A percentile compares a stretch with the other conserved stretches of the same genome.
These are phyloP conservation scores for Rotaria socialis DNA, from an alignment of 2,888 invertebrate species.

Conservation along the genomic window DNA sequence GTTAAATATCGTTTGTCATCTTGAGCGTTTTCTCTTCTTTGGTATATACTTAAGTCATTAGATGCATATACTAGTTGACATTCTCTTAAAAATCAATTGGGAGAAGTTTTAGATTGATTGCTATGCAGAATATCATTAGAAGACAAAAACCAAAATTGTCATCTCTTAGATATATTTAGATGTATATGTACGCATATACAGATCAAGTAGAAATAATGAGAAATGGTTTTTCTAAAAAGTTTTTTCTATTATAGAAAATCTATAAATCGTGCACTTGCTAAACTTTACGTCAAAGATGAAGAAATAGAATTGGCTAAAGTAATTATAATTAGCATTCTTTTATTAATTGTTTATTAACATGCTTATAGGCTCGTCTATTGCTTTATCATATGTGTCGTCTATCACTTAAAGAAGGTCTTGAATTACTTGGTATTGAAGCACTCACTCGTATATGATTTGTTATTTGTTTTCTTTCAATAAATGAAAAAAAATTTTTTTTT, in stretches of 20 bases:
- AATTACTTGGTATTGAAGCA: conserved; percentile 18
- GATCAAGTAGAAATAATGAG: background rate
- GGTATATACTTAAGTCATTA: no score
- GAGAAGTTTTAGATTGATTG: no score
- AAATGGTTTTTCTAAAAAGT: background rate
- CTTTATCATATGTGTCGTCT: conserved; percentile 11
- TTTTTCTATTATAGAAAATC: background rate
- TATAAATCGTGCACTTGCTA: conserved; percentile 12
- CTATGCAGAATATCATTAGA: no score
- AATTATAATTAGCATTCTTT: background rate
- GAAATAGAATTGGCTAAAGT: conserved; percentile 10
- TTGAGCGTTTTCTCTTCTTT: background rate
- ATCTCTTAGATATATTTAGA: no score
- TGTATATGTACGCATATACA: no score
- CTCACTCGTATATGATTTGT: background rate
- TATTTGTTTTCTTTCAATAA: background rate
- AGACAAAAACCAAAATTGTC: no score
- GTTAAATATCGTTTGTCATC: background rate
- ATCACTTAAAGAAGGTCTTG: background rate
- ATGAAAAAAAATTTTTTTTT: no score
- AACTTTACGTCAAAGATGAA: background rate
- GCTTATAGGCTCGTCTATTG: background rate
- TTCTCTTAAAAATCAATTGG: no score
- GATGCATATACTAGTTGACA: no score
- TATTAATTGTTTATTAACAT: background rate